These are phyloP conservation scores for Bombus superbus DNA, from an alignment of 1,140 invertebrate species.

Conservation along the genomic window DNA sequence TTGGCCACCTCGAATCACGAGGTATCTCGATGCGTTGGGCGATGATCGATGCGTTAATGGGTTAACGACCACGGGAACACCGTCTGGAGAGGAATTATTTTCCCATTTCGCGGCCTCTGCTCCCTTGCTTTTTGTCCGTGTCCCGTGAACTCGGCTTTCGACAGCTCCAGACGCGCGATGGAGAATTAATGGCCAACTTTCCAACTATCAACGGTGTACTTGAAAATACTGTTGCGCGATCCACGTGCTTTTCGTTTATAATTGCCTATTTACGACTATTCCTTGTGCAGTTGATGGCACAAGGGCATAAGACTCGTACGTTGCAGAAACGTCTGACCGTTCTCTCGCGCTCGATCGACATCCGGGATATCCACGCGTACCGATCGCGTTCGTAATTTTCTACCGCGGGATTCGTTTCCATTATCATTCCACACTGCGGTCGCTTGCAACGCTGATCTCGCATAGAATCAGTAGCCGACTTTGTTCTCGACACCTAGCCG, in stretches of 20 bases:
- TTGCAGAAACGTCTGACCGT: too few relatives aligned
- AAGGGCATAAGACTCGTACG: too few relatives aligned
- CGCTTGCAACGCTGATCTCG: too few relatives aligned
- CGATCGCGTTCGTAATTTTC: too few relatives aligned
- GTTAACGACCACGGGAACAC: slow-evolving; percentile 58
- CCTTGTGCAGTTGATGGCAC: too few relatives aligned
- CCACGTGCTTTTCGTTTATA: neutral
- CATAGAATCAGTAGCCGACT: neutral
- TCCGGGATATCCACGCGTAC: too few relatives aligned
- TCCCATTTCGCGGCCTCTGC: slow-evolving; percentile 47
- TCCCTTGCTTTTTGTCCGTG: neutral
- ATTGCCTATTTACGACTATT: neutral
- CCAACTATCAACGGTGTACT: neutral
- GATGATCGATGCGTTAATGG: slow-evolving; percentile 64
- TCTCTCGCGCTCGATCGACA: too few relatives aligned
- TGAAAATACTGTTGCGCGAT: neutral
- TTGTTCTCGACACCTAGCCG: neutral
- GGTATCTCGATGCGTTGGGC: neutral
- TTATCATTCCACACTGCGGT: too few relatives aligned
- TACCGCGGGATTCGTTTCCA: too few relatives aligned
- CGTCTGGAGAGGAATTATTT: slow-evolving; percentile 63
- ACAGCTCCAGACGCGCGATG: neutral
- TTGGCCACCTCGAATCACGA: slow-evolving; percentile 24
- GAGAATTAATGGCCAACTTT: slow-evolving; percentile 18
- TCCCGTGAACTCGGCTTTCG: neutral